Percentiles rank a stretch among this genome's conserved stretches.
These are phyloP conservation scores for roundworm (Caenorhabditis elegans) DNA, from an alignment of 1,140 invertebrate genomes.

Conservation along the genomic window DNA sequence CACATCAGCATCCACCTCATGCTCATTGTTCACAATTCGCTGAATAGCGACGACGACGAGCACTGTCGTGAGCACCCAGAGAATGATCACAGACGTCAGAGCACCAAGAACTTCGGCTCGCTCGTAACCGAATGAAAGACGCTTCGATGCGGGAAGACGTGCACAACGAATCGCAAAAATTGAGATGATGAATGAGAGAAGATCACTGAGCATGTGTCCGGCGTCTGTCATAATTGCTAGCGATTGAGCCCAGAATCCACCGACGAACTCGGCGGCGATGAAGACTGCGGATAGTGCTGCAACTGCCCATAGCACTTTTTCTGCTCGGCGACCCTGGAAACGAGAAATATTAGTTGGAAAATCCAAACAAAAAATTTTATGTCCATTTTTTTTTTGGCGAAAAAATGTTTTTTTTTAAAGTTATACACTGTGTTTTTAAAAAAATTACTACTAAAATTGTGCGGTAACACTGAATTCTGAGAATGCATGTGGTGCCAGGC, in stretches of 20 bases:
- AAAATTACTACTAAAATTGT: too few species aligned
- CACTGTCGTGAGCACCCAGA: conserved; percentile 79
- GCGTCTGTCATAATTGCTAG: conserved; percentile 95
- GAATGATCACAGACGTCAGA: conserved; percentile 57
- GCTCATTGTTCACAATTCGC: conserved; percentile 79
- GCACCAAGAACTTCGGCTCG: conserved; percentile 73
- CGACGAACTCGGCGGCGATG: conserved; percentile 57
- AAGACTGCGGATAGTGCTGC: conserved; percentile 59
- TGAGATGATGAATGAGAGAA: conserved; percentile 94
- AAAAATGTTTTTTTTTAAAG: too few species aligned
- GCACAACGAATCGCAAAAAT: conserved; percentile 88
- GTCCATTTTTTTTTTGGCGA: too few species aligned
- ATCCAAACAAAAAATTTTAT: neutral
- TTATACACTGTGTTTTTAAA: too few species aligned
- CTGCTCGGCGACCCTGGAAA: conserved; percentile 66
- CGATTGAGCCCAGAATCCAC: conserved; percentile 62
- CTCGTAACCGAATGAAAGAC: conserved; percentile 79
- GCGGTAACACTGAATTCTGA: too few species aligned
- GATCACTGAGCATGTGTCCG: conserved; percentile 90
- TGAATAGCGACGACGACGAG: conserved; percentile 86
- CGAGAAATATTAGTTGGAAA: neutral
- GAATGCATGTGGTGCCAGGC: too few species aligned
- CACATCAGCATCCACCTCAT: conserved; percentile 79
- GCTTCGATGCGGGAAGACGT: conserved; percentile 77
- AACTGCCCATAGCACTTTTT: conserved; percentile 56